These are phyloP conservation scores for Aphelinus atriplicis DNA, from an alignment of 1,140 invertebrate species.

Conservation along the genomic window DNA sequence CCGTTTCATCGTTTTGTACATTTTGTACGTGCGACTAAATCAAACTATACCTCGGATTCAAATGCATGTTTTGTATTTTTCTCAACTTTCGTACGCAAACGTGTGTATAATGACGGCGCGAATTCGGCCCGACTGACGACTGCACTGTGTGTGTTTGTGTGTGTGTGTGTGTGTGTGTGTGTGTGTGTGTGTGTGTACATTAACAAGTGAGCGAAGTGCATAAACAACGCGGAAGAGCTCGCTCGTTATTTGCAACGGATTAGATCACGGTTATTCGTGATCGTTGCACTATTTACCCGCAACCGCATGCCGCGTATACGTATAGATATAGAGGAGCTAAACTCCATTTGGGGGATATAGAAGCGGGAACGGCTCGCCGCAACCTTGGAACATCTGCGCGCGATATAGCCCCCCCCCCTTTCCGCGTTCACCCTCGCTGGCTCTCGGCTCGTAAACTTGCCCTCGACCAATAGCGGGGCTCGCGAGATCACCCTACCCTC, in stretches of 20 bases:
- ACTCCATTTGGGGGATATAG: background rate
- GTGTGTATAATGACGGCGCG: no score
- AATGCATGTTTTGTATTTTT: no score
- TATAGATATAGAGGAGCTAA: background rate
- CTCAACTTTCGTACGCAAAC: no score
- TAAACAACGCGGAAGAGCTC: background rate
- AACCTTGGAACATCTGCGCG: conserved; percentile 21
- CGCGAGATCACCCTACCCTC: background rate
- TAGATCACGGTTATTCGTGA: conserved; percentile 16
- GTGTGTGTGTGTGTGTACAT: no score
- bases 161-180: no score
- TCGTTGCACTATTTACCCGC: background rate
- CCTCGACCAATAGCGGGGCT: no score
- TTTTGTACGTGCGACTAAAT: no score
- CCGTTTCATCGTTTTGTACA: no score
- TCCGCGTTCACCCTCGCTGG: background rate
- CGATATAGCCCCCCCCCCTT: background rate
- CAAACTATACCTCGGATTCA: no score
- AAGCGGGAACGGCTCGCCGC: background rate
- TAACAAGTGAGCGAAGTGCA: no score
- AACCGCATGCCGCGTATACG: background rate
- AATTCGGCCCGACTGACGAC: no score
- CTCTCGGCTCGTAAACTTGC: background rate
- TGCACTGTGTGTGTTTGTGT: no score
- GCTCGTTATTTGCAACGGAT: background rate